Evolutionary conservation across 2,113 vertebrate species (phyloP), one percentile per base, ranked within the genome.

Genomic region (Cygnus atratus): DNA sequence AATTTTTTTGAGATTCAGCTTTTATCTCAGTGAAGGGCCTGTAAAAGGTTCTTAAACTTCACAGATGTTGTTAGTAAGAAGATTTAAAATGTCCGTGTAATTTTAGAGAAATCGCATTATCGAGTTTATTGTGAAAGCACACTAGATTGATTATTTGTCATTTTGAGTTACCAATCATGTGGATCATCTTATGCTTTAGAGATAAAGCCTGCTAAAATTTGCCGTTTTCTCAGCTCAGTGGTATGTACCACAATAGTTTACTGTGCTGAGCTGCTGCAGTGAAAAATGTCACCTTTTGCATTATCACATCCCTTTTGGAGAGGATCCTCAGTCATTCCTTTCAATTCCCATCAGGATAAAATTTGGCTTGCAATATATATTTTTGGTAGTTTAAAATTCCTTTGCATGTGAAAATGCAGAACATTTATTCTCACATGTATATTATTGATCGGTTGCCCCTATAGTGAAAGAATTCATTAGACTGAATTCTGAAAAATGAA

Each of bases 391-490:
- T 92, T 95, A 61, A 7, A 2, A 81, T 81, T 63, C 0, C 0
- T 81, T 91, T 89, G 44, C 78, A 66, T 79, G 87, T 90, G 54
- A 25, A 88, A 94, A 85, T 85, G 54, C 29, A 84, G 94, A 94
- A 84, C 83, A 46, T 33, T 13, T 87, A 74, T 87, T 94, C 74
- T 84, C 48, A 72, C 73, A 88, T 46, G 13, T 93, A 74, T 84
- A 13, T 78, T 82, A 85, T 57, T 85, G 81, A 87, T 87, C 57
- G 89, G 33, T 84, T 93, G 50, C 43, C 55, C 93, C 70, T 84
- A 87, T 24, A 79, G 74, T 31, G 65, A 77, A 79, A 92, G 16
- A 95, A 95, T 79, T 93, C 16, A 78, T 91, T 91, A 75, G 39
- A 65, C 39, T 90, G 33, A 89, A 70, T 92, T 88, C 52, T 84